Conservation (phyloP, 2,797 vertebrate species). For the Platyrinchus mystaceus region DNA sequence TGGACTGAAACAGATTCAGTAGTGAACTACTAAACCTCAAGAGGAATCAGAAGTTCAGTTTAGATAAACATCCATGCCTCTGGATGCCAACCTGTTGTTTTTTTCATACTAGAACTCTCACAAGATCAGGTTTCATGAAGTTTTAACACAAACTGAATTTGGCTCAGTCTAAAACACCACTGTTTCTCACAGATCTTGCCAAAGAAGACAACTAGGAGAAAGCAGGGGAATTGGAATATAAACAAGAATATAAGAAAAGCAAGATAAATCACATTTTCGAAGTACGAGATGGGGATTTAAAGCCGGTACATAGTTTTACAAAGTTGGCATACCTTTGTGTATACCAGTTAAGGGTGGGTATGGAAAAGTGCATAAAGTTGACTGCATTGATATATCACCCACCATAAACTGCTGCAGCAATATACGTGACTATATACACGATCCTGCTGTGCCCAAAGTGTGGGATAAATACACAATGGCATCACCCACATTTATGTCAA, state of each 20-base stretch:
- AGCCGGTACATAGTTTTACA: not conserved
- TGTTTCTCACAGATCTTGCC: conserved; percentile 17
- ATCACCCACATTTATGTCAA: not conserved
- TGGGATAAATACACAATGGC: not conserved
- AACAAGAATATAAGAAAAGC: not conserved
- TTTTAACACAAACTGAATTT: conserved; percentile 27
- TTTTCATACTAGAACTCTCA: conserved; percentile 5
- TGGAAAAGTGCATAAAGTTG: not conserved
- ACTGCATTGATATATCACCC: not conserved
- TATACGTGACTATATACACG: not conserved
- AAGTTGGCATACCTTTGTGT: not conserved
- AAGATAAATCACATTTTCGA: not conserved
- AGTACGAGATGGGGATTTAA: not conserved
- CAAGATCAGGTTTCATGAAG: conserved; percentile 52
- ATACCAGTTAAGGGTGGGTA: not conserved
- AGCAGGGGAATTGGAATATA: not conserved
- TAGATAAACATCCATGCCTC: conserved; percentile 36
- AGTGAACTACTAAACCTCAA: conserved; percentile 48
- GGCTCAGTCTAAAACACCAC: not conserved
- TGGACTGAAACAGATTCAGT: conserved; percentile 46
- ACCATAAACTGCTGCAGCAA: not conserved
- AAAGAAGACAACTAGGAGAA: not conserved
- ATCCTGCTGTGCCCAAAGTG: not conserved
- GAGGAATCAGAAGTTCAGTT: conserved; percentile 52
- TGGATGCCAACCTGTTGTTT: conserved; percentile 37